These are phyloP conservation scores for Eledone cirrhosa DNA, from an alignment of 2,888 invertebrate species.

Conservation along the genomic window DNA sequence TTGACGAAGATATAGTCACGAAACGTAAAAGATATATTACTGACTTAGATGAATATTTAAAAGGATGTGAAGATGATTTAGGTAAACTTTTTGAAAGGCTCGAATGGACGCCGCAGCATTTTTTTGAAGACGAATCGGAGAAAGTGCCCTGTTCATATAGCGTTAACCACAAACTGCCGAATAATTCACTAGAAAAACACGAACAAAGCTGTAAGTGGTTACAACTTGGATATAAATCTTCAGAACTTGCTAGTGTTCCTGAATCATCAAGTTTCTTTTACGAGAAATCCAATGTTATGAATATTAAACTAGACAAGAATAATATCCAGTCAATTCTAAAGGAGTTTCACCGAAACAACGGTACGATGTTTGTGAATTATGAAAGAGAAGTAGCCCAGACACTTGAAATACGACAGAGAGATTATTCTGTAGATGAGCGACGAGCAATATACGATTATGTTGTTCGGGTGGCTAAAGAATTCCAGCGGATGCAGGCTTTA, in stretches of 20 bases:
- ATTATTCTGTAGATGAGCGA: slow-evolving; percentile 56
- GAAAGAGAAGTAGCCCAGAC: slow-evolving; percentile 52
- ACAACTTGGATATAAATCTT: slow-evolving; percentile 44
- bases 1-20: background rate
- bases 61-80: slow-evolving; percentile 39
- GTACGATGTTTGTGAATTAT: background rate
- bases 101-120: slow-evolving; percentile 47
- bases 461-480: slow-evolving; percentile 47
- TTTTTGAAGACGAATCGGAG: slow-evolving; percentile 39
- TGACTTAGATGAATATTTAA: slow-evolving; percentile 39
- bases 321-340: background rate
- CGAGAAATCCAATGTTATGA: background rate
- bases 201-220: slow-evolving; percentile 41
- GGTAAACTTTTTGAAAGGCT: slow-evolving; percentile 39
- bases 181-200: slow-evolving; percentile 45
- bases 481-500: background rate
- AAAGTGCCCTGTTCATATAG: slow-evolving; percentile 44
- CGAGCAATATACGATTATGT: slow-evolving; percentile 59
- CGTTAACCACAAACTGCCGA: slow-evolving; percentile 44
- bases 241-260: slow-evolving; percentile 38
- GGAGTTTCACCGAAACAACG: too few species aligned
- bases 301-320: background rate
- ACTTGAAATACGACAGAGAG: slow-evolving; percentile 48
- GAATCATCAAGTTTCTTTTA: background rate
- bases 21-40: slow-evolving; percentile 38